Evolutionary conservation across 2,888 invertebrate genomes (phyloP).

Genomic region (Agrochola circellaris): DNA sequence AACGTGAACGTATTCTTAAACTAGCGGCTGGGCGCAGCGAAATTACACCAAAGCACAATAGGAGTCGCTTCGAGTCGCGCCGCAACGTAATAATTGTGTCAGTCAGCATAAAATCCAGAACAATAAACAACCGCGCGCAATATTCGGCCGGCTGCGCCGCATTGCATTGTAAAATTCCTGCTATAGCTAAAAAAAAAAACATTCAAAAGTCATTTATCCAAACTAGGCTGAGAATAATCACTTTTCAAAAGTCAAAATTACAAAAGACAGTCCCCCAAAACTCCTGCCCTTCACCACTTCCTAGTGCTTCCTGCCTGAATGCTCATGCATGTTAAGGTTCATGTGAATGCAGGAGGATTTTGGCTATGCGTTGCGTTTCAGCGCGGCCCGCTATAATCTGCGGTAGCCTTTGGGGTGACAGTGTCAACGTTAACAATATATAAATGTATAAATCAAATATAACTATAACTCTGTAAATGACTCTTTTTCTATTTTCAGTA

Average conservation of each 20-base stretch:
- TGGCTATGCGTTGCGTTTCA: background rate
- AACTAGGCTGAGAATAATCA: too few species aligned
- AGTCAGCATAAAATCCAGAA: too few species aligned
- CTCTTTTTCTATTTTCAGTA: conserved; percentile 5
- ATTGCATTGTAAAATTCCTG: background rate
- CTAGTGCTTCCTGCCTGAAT: background rate
- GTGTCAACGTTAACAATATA: background rate
- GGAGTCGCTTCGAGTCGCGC: background rate
- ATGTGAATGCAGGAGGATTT: background rate
- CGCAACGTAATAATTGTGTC: background rate
- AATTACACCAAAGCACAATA: background rate
- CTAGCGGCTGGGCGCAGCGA: background rate
- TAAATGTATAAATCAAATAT: background rate
- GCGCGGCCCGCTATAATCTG: background rate
- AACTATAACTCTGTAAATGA: conserved; percentile 16
- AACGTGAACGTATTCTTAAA: conserved; percentile 53
- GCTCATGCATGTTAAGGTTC: too few species aligned
- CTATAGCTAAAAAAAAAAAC: background rate
- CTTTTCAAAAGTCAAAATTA: too few species aligned
- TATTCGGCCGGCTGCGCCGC: background rate
- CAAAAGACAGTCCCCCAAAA: too few species aligned
- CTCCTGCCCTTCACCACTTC: too few species aligned
- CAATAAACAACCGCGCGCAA: too few species aligned
- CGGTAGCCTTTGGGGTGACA: background rate
- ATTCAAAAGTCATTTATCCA: too few species aligned